Evolutionary conservation across 2,113 vertebrate species (phyloP), one percentile per base, ranked within the genome.

Genomic region (Alligator mississippiensis): DNA sequence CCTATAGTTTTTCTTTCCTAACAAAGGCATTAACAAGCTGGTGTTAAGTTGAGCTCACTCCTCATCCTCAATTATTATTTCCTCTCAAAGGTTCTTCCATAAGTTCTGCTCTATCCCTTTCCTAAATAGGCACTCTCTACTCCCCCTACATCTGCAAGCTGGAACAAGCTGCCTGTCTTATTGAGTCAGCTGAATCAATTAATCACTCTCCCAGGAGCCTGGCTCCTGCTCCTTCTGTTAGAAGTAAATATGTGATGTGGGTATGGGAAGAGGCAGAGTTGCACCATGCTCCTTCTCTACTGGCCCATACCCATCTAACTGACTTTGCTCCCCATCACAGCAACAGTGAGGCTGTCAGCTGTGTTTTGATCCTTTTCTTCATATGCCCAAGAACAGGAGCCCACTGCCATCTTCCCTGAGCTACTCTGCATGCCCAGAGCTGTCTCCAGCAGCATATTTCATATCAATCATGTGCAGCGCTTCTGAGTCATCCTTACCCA

Each of bases 331-430:
- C 70, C 34, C 6, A 11, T 13, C 18, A 21, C 70, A 38, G 19
- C 21, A 72, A 30, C 19, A 47, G 47, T 22, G 11, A 12, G 5
- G 11, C 38, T 13, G 10, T 72, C 34, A 22, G 5, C 64, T 66
- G 21, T n/a, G 11, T 0, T 0, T 3, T 11, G n/a, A 9, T 59
- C 4, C 63, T 77, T 79, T 78, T 4, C 60, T 85, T 6, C 77
- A n/a, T 16, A 9, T 1, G 0, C 16, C 19, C 47, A 24, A 59
- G 28, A 0, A 2, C 4, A 54, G 59, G 19, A 72, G 74, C 77
- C 14, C 3, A 24, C 5, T 25, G 30, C 14, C 47, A 9, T 9
- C 30, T 66, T 82, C 25, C 21, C 18, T 3, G 6, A 25, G 34
- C 5, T 9, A 25, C 21, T 27, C 59, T 17, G 18, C 0, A 1